phyloP scores from a whole-genome alignment of 2,888 invertebrate species.

The Venustoraphidia nigricollis region DNA sequence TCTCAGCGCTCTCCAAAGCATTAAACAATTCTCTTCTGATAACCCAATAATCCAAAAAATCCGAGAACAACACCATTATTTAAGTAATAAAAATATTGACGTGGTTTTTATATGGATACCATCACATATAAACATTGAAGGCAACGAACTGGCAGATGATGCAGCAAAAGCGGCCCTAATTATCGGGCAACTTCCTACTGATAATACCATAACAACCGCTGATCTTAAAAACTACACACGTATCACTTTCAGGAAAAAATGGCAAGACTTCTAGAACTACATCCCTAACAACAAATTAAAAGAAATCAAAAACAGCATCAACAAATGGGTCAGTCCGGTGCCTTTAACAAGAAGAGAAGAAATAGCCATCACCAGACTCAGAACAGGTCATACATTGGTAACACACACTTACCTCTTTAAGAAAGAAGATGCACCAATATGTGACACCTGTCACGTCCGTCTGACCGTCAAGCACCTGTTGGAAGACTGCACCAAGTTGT shows the following conservation, averaged over 20 bases:
- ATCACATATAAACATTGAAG: neutral
- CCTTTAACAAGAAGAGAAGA: neutral
- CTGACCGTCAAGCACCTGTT: too few relatives aligned
- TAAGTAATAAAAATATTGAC: neutral
- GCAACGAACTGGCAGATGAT: neutral
- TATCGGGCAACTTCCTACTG: neutral
- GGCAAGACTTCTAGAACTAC: neutral
- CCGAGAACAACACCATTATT: too few relatives aligned
- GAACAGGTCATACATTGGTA: neutral
- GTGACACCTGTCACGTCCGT: neutral
- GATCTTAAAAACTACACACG: neutral
- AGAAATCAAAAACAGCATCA: neutral
- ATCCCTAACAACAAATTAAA: neutral
- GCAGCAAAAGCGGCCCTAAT: neutral
- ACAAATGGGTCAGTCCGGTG: neutral
- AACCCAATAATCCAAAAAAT: too few relatives aligned
- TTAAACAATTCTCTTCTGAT: too few relatives aligned
- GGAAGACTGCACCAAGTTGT: too few relatives aligned
- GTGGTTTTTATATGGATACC: neutral
- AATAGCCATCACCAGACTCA: neutral
- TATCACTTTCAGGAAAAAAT: neutral
- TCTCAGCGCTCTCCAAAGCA: too few relatives aligned
- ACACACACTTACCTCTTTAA: neutral
- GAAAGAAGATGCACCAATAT: neutral
- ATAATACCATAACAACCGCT: neutral